Percentiles rank a stretch among this genome's conserved stretches.
Evolutionary conservation across 2,113 vertebrate species (phyloP).

Genomic region (Sinocyclocheilus maitianheensis): DNA sequence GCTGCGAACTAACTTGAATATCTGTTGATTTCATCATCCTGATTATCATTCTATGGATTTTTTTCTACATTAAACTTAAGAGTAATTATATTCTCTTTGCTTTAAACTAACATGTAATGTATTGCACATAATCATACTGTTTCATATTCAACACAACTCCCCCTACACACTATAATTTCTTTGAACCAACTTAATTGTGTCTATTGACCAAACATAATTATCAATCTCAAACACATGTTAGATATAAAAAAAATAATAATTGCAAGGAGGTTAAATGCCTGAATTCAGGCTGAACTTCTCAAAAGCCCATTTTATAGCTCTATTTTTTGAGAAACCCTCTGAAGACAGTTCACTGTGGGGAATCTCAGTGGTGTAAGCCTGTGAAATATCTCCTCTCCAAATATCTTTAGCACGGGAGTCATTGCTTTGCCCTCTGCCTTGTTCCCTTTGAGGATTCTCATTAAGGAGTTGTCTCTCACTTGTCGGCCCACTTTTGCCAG

Average conservation of each 20-base stretch:
- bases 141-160: not conserved
- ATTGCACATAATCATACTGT: not conserved
- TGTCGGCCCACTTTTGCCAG: slow-evolving; percentile 55
- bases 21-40: slow-evolving; percentile 33
- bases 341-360: slow-evolving; percentile 16
- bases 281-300: not conserved
- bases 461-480: slow-evolving; percentile 42
- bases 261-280: slow-evolving; percentile 2
- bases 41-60: not conserved
- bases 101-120: not conserved
- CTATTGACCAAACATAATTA: slow-evolving; percentile 14
- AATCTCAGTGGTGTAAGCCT: slow-evolving; percentile 34
- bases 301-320: slow-evolving; percentile 24
- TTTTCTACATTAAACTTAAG: not conserved
- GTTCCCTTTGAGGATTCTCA: slow-evolving; percentile 47
- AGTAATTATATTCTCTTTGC: not conserved
- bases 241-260: slow-evolving; percentile 28
- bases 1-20: not conserved
- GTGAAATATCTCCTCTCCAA: slow-evolving; percentile 36
- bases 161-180: not conserved
- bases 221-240: slow-evolving; percentile 4
- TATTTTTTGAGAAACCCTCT: slow-evolving; percentile 25
- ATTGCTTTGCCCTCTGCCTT: slow-evolving; percentile 47
- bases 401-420: slow-evolving; percentile 22
- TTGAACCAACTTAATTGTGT: not conserved